Evolutionary conservation across 2,888 invertebrate species (phyloP).

Genomic region (Trachelus stipa): DNA sequence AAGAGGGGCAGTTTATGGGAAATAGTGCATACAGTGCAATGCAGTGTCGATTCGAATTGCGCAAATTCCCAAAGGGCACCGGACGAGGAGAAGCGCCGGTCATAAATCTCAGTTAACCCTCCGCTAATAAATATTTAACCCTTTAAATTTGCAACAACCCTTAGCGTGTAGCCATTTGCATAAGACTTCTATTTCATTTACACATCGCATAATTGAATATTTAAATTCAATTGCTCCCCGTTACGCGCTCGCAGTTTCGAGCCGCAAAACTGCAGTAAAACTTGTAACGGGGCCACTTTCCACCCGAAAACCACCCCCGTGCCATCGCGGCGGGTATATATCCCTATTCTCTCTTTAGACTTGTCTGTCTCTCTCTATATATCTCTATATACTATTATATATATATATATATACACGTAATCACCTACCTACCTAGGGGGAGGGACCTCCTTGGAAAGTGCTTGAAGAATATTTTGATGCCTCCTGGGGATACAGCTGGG

Average conservation of each 20-base stretch:
- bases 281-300: conserved; percentile 67
- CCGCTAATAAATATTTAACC: conserved; percentile 67
- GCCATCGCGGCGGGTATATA: conserved; percentile 26
- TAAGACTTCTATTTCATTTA: conserved; percentile 71
- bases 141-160: conserved; percentile 68
- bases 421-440: background rate
- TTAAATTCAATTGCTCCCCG: conserved; percentile 68
- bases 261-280: conserved; percentile 68
- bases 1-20: no score
- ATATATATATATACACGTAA: background rate
- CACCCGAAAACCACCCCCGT: conserved; percentile 45
- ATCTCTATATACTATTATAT: background rate
- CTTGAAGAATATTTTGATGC: conserved; percentile 50
- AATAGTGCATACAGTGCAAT: no score
- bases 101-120: conserved; percentile 66
- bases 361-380: conserved; percentile 13
- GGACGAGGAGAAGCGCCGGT: conserved; percentile 30
- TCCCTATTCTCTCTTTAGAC: background rate
- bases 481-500: conserved; percentile 20
- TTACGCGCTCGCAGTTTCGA: conserved; percentile 65
- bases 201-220: conserved; percentile 70
- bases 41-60: no score
- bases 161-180: conserved; percentile 68
- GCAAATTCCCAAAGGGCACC: conserved; percentile 32
- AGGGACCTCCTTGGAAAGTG: conserved; percentile 10